Evolutionary conservation across 2,113 vertebrate species (phyloP).

Genomic region (Mirounga angustirostris): DNA sequence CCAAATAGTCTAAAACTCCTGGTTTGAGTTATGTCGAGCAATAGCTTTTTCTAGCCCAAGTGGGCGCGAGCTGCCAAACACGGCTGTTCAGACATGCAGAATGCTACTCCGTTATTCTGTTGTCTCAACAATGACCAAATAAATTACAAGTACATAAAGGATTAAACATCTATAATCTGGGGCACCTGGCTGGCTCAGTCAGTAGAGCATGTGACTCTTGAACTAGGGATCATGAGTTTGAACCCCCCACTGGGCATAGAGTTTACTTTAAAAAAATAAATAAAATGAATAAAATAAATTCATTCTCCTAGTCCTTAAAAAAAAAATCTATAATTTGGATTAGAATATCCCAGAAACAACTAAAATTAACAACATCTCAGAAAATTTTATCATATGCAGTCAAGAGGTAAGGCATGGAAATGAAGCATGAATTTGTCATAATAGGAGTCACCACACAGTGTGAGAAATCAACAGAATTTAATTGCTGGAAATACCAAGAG

Average conservation of each 20-base stretch:
- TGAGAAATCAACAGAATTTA: slow-evolving; percentile 31
- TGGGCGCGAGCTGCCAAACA: neutral
- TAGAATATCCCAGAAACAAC: neutral
- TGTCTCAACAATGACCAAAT: neutral
- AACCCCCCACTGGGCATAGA: rapidly evolving
- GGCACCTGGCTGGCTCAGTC: neutral
- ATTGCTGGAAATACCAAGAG: neutral
- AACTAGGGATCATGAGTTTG: rapidly evolving
- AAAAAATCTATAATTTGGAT: slow-evolving; percentile 35
- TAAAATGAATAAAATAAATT: neutral
- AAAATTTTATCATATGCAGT: slow-evolving; percentile 48
- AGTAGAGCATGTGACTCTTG: neutral
- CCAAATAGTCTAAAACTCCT: neutral
- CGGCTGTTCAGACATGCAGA: neutral
- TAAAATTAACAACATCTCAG: slow-evolving; percentile 48
- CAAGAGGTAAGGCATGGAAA: slow-evolving; percentile 33
- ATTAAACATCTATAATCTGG: slow-evolving; percentile 41
- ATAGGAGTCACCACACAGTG: neutral
- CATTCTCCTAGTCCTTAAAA: neutral
- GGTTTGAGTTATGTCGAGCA: neutral
- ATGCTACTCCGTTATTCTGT: neutral
- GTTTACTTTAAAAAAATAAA: neutral
- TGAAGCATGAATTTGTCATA: slow-evolving; percentile 32
- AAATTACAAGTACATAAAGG: neutral
- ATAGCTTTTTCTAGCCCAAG: neutral